These are phyloP conservation scores for Macquaria australasica DNA, from an alignment of 2,113 vertebrate genomes.

Conservation along the genomic window DNA sequence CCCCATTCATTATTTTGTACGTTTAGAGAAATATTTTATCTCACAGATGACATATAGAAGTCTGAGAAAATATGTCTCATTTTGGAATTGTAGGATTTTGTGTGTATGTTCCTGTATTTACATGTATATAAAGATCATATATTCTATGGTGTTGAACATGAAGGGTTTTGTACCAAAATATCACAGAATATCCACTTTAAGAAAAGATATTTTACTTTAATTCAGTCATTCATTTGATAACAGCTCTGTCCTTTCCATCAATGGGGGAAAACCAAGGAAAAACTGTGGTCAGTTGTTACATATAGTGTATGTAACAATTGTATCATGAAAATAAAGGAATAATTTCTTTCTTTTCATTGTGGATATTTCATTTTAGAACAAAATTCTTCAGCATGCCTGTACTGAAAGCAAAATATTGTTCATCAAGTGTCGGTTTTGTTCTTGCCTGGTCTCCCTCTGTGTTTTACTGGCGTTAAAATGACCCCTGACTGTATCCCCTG, in stretches of 20 bases:
- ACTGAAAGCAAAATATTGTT: constrained; percentile 9
- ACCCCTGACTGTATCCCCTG: constrained; percentile 1
- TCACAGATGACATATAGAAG: constrained; percentile 4
- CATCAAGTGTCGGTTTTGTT: neutral
- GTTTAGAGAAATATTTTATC: constrained; percentile 7
- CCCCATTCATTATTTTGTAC: constrained; percentile 22
- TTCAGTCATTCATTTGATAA: neutral
- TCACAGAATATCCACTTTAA: constrained; percentile 56
- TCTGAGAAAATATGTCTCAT: neutral
- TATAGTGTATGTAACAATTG: neutral
- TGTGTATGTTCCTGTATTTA: constrained; percentile 32
- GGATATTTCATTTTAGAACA: constrained; percentile 62
- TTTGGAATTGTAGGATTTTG: neutral
- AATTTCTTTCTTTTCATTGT: constrained; percentile 23
- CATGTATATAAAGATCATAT: constrained; percentile 20
- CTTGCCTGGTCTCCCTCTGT: constrained; percentile 20
- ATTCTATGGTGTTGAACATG: neutral
- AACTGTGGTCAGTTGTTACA: neutral
- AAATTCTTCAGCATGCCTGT: constrained; percentile 61
- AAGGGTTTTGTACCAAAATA: constrained; percentile 60
- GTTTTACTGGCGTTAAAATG: constrained; percentile 9
- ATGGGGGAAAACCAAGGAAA: neutral
- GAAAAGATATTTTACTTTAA: neutral
- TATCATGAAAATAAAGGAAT: neutral
- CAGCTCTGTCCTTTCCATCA: neutral